Conservation (phyloP, 2,888 invertebrate species). For the Leptinotarsa juncta region DNA sequence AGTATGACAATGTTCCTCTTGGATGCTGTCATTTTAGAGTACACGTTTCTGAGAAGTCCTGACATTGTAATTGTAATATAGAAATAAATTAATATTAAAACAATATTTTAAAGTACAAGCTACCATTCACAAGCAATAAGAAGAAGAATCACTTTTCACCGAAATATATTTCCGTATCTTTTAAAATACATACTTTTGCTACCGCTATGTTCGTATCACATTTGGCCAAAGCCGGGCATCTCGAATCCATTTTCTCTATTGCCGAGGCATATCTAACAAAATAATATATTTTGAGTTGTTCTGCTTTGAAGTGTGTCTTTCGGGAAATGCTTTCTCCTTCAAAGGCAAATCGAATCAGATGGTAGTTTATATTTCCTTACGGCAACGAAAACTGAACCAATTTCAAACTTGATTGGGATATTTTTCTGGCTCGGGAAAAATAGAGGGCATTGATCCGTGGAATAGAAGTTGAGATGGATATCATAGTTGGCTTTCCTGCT, state of each 20-base stretch:
- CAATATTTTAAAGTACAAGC: too few relatives aligned
- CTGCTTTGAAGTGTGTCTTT: constrained; percentile 54
- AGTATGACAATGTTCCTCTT: too few relatives aligned
- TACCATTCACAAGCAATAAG: too few relatives aligned
- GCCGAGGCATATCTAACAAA: constrained; percentile 43
- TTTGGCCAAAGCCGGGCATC: constrained; percentile 1
- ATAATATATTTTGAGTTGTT: constrained; percentile 52
- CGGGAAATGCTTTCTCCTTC: constrained; percentile 59
- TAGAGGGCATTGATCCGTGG: constrained; percentile 34
- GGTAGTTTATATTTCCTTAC: constrained; percentile 61
- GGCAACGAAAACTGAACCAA: constrained; percentile 58
- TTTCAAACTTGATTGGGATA: constrained; percentile 52
- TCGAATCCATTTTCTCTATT: constrained; percentile 24
- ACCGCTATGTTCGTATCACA: too few relatives aligned
- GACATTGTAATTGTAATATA: too few relatives aligned
- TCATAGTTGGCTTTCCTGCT: too few relatives aligned
- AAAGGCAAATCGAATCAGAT: constrained; percentile 64
- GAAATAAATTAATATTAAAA: too few relatives aligned
- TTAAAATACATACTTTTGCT: too few relatives aligned
- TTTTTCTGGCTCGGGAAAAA: constrained; percentile 34
- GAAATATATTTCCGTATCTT: too few relatives aligned
- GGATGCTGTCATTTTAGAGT: too few relatives aligned
- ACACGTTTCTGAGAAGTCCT: too few relatives aligned
- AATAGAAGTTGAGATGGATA: constrained; percentile 16
- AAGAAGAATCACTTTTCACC: too few relatives aligned